phyloP scores from a whole-genome alignment of 2,888 invertebrate species.

The Coenonympha arcania region DNA sequence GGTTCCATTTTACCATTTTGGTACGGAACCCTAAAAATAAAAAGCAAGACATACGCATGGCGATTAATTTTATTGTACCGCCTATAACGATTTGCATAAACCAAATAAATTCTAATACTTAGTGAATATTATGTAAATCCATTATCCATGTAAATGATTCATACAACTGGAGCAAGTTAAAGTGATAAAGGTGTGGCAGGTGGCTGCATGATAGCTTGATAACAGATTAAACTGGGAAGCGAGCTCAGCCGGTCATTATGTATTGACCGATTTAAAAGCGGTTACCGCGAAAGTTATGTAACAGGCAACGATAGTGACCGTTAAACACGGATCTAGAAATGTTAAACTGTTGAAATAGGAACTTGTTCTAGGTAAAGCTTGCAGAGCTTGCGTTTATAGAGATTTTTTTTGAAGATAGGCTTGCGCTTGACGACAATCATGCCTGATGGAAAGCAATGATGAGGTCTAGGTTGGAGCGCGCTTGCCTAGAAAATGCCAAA shows the following conservation, averaged over 20 bases:
- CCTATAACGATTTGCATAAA: neutral
- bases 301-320: neutral
- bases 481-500: too few relatives aligned
- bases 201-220: conserved; percentile 14
- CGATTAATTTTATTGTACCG: neutral
- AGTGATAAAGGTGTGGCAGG: conserved; percentile 20
- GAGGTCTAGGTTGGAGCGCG: too few relatives aligned
- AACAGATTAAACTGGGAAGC: conserved; percentile 20
- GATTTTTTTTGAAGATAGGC: too few relatives aligned
- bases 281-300: conserved; percentile 6
- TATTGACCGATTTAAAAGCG: conserved; percentile 14
- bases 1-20: too few relatives aligned
- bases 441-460: too few relatives aligned
- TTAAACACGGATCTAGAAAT: neutral
- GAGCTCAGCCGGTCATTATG: conserved; percentile 14
- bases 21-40: too few relatives aligned
- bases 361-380: too few relatives aligned
- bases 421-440: too few relatives aligned
- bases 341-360: neutral
- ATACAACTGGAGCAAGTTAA: conserved; percentile 3
- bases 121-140: conserved; percentile 1
- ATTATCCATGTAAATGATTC: conserved; percentile 1
- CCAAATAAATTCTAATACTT: neutral
- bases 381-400: too few relatives aligned
- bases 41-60: too few relatives aligned